Base-by-base conservation (phyloP, 1,140 invertebrate genomes). In the Asobara japonica region DNA sequence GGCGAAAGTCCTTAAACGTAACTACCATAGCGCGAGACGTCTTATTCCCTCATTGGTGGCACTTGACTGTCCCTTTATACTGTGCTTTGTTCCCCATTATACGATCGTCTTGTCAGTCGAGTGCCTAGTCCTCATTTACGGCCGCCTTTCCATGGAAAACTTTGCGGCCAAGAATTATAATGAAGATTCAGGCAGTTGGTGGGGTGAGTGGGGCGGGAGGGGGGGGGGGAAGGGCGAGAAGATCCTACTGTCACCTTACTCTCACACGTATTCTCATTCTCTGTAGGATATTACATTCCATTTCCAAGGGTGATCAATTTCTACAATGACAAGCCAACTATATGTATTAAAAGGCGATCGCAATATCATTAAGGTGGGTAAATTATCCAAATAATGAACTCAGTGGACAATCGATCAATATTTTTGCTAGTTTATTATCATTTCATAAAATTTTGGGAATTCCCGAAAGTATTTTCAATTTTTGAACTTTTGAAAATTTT, bases 111-210 rank as follows among this genome's bases (percentile, higher is more conserved):
- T 82, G 82, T 84, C 83, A 84, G 83, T 82, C 81, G 74, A 83
- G 77, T 82, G 79, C 83, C 82, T 30, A 30, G 77, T 77, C 79
- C 83, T 86, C 83, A 84, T 85, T 85, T 84, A 75, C 51, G 51
- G 51, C 51, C 22, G 51, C 51, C 81, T 80, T 80, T 83, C 82
- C 84, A 76, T 78, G 76, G 77, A 75, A 76, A 84, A 85, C 83
- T 84, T 83, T 79, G 80, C 83, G 82, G 82, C 79, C 81, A 84
- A 84, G 83, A 86, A 85, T 85, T 84, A 86, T 85, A 85, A 85
- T 86, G 84, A 84, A 86, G 84, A 86, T 83, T 80, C 51, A 18
- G 22, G 20, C 51, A 16, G 41, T 45, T 45, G 41, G n/a, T n/a
- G n/a, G n/a, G n/a, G n/a, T 36, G 5, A 36, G 31, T 36, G 31